phyloP scores from a whole-genome alignment of 1,140 invertebrate genomes.

The Callitettix versicolor region DNA sequence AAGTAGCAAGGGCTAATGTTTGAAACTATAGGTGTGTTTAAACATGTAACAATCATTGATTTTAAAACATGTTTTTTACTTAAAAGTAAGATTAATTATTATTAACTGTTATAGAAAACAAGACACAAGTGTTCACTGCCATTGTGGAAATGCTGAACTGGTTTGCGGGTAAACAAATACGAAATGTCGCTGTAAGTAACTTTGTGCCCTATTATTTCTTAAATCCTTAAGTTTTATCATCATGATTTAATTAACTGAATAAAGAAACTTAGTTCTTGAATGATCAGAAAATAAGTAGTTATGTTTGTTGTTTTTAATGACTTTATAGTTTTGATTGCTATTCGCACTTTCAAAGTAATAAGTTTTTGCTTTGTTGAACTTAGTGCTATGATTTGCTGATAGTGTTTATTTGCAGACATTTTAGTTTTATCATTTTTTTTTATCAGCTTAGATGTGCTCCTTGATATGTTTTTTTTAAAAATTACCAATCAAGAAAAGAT shows the following conservation, averaged over 20 bases:
- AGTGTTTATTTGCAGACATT: too few species aligned
- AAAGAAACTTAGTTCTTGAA: not conserved
- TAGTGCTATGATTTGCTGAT: too few species aligned
- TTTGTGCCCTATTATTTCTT: not conserved
- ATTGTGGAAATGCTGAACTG: slow-evolving; percentile 80
- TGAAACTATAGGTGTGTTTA: too few species aligned
- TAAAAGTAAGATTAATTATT: too few species aligned
- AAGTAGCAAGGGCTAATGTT: too few species aligned
- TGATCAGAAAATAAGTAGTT: not conserved
- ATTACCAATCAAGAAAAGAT: too few species aligned
- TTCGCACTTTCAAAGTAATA: not conserved
- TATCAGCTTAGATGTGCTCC: too few species aligned
- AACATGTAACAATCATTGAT: too few species aligned
- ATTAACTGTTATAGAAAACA: slow-evolving; percentile 35
- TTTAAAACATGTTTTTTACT: too few species aligned
- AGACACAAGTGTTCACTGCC: slow-evolving; percentile 60
- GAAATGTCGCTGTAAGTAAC: slow-evolving; percentile 60
- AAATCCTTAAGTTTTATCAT: not conserved
- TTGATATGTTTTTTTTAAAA: too few species aligned
- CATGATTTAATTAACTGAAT: not conserved
- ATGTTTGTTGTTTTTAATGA: not conserved
- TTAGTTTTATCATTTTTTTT: too few species aligned
- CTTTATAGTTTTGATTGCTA: not conserved
- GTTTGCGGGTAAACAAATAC: slow-evolving; percentile 91
- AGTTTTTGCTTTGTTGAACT: too few species aligned